phyloP scores from a whole-genome alignment of 2,888 invertebrate genomes.

The Chaetogeoica ovagalla region DNA sequence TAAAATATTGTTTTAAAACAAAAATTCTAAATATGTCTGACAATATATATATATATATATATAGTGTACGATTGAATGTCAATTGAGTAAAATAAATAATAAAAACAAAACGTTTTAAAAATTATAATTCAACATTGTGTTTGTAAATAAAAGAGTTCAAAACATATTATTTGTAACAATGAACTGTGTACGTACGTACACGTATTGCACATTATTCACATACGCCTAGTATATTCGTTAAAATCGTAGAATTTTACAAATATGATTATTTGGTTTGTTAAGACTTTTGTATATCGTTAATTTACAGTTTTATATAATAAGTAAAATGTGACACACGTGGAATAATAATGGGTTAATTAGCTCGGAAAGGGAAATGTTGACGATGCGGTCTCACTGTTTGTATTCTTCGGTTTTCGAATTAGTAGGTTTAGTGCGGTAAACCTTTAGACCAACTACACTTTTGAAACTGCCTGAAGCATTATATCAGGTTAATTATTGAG shows the following conservation, averaged over 20 bases:
- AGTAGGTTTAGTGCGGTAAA: background rate
- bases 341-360: slow-evolving; percentile 22
- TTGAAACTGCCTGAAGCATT: background rate
- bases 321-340: slow-evolving; percentile 3
- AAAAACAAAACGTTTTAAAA: no score
- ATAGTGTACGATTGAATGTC: no score
- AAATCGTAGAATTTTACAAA: background rate
- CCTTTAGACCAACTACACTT: background rate
- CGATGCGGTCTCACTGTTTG: background rate
- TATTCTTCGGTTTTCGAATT: slow-evolving; percentile 12
- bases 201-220: no score
- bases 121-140: no score
- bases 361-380: background rate
- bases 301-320: background rate
- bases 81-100: no score
- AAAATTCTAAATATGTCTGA: no score
- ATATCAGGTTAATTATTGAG: background rate
- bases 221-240: no score
- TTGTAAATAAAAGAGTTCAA: no score
- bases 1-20: no score
- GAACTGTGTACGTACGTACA: no score
- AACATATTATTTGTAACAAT: no score
- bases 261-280: background rate
- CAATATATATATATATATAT: no score
- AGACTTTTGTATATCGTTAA: slow-evolving; percentile 10